These are phyloP conservation scores for Ophraella communa DNA, from an alignment of 2,888 invertebrate genomes.

Conservation along the genomic window DNA sequence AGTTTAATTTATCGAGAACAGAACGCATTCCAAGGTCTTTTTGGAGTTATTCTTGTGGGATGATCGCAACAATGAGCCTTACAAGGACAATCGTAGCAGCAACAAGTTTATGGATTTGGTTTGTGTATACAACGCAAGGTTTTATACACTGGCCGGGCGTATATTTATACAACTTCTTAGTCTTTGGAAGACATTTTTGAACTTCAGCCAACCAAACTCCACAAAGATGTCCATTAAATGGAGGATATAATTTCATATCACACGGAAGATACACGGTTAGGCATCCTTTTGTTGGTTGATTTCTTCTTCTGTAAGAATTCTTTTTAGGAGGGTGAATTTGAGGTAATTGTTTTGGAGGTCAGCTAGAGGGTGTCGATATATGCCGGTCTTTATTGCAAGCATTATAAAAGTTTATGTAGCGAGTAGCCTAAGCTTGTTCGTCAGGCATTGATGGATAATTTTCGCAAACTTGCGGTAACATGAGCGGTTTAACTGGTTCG, in stretches of 20 bases:
- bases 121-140: slow-evolving; percentile 56
- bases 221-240: slow-evolving; percentile 50
- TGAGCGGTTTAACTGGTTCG: slow-evolving; percentile 51
- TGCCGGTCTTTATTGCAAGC: slow-evolving; percentile 5
- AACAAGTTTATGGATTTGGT: slow-evolving; percentile 50
- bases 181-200: slow-evolving; percentile 52
- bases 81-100: slow-evolving; percentile 54
- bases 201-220: slow-evolving; percentile 52
- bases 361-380: background rate
- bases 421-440: background rate
- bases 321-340: slow-evolving; percentile 43
- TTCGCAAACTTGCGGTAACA: slow-evolving; percentile 42
- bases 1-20: background rate
- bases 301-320: slow-evolving; percentile 37
- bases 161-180: slow-evolving; percentile 37
- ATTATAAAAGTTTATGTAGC: slow-evolving; percentile 27
- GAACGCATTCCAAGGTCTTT: background rate
- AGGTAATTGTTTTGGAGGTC: slow-evolving; percentile 12
- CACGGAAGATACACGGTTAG: slow-evolving; percentile 55
- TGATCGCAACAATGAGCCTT: slow-evolving; percentile 55
- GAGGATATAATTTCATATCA: slow-evolving; percentile 50
- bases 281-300: slow-evolving; percentile 41
- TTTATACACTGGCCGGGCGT: slow-evolving; percentile 50
- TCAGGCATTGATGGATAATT: background rate
- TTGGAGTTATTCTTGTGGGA: slow-evolving; percentile 48